Percentiles rank a stretch among this genome's conserved stretches.
Evolutionary conservation across 2,797 vertebrate genomes (phyloP).

Genomic region (Oreonectes daqikongensis): DNA sequence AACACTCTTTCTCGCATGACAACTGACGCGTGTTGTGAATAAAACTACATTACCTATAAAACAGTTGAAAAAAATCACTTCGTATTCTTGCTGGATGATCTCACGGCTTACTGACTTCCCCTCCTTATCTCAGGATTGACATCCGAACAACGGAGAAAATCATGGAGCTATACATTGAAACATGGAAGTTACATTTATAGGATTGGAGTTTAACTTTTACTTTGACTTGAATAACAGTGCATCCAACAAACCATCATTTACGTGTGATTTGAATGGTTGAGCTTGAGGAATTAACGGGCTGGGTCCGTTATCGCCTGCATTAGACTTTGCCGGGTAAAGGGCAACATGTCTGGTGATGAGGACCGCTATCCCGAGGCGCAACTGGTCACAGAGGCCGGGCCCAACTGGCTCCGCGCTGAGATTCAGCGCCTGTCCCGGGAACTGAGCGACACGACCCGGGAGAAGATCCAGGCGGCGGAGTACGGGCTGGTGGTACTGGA

Average conservation of each 20-base stretch:
- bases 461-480: slow-evolving; percentile 98
- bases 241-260: neutral
- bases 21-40: slow-evolving; percentile 36
- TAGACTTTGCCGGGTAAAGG: slow-evolving; percentile 52
- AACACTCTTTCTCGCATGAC: accelerated
- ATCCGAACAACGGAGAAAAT: slow-evolving; percentile 53
- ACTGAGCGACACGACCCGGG: slow-evolving; percentile 89
- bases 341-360: slow-evolving; percentile 84
- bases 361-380: slow-evolving; percentile 83
- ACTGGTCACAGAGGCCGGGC: slow-evolving; percentile 84
- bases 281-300: slow-evolving; percentile 65
- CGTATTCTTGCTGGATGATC: slow-evolving; percentile 67
- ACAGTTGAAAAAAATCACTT: slow-evolving; percentile 56
- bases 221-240: neutral
- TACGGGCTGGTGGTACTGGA: slow-evolving; percentile 95
- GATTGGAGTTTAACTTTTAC: slow-evolving; percentile 1
- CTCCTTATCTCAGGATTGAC: slow-evolving; percentile 60
- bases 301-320: slow-evolving; percentile 67
- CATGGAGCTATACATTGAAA: slow-evolving; percentile 20
- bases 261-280: slow-evolving; percentile 32
- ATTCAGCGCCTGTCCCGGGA: slow-evolving; percentile 87
- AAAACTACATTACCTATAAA: slow-evolving; percentile 76
- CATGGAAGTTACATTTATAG: slow-evolving; percentile 57
- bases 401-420: slow-evolving; percentile 87
- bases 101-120: slow-evolving; percentile 59